Conservation (phyloP, 30 jellyfish, hydroid and myxozoan species). For the Chrysaora quinquecirrha region DNA sequence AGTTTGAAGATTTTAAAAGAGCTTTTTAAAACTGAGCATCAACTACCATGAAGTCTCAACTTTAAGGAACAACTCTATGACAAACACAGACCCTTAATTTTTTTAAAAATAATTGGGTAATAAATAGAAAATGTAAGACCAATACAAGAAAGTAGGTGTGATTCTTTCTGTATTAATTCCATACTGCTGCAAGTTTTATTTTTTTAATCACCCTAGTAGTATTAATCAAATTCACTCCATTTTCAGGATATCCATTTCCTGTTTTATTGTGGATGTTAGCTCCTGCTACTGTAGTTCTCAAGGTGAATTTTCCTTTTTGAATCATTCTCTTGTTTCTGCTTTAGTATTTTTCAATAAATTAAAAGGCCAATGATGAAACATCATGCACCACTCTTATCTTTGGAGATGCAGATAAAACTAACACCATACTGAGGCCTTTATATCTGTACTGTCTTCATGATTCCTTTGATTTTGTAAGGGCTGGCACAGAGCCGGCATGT, state of each 20-base stretch:
- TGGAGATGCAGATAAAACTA: conserved; percentile 30
- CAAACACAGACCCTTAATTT: too few relatives aligned
- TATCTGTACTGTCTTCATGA: not conserved
- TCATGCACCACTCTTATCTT: conserved; percentile 71
- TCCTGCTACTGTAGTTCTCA: not conserved
- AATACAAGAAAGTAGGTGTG: too few relatives aligned
- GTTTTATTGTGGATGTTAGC: not conserved
- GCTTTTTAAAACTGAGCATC: conserved; percentile 77
- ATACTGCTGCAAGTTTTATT: too few relatives aligned
- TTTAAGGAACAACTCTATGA: too few relatives aligned
- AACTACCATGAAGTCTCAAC: too few relatives aligned
- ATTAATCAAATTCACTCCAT: not conserved
- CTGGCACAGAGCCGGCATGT: not conserved
- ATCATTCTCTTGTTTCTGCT: not conserved
- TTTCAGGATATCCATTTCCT: not conserved
- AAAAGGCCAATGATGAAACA: conserved; percentile 61
- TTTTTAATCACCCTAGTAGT: too few relatives aligned
- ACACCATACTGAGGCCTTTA: conserved; percentile 62
- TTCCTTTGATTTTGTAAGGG: not conserved
- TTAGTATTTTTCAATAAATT: not conserved
- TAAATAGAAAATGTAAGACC: too few relatives aligned
- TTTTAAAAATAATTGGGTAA: too few relatives aligned
- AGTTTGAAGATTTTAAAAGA: conserved; percentile 6
- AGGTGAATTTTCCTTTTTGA: not conserved
- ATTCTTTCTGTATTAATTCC: too few relatives aligned